Percentiles rank a stretch among this genome's conserved stretches.
phyloP scores from a whole-genome alignment of 2,888 invertebrate species.

The Linnaemya tessellans region DNA sequence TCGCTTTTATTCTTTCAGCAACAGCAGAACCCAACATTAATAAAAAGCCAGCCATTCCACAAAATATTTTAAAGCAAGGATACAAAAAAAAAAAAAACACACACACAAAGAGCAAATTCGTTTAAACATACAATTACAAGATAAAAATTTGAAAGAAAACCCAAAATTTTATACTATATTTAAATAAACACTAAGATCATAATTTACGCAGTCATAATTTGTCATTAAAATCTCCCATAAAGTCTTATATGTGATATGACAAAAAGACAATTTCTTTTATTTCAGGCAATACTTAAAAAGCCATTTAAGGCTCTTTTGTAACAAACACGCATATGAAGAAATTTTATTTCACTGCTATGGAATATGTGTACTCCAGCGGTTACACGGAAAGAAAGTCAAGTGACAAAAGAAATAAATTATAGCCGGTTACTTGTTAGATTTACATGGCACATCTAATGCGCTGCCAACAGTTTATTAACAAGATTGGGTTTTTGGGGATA shows the following conservation, averaged over 20 bases:
- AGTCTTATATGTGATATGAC: slow-evolving; percentile 59
- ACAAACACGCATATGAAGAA: not conserved
- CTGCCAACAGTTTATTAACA: no score
- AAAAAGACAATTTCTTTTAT: slow-evolving; percentile 58
- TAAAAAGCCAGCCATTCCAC: slow-evolving; percentile 5
- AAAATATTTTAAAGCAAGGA: slow-evolving; percentile 42
- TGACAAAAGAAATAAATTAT: not conserved
- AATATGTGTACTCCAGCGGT: not conserved
- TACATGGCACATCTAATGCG: not conserved
- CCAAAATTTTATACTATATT: slow-evolving; percentile 24
- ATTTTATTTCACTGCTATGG: not conserved
- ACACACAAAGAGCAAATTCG: slow-evolving; percentile 10
- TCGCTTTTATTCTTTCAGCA: slow-evolving; percentile 51
- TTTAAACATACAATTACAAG: slow-evolving; percentile 28
- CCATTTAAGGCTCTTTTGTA: slow-evolving; percentile 36
- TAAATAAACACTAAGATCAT: slow-evolving; percentile 76
- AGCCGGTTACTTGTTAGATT: not conserved
- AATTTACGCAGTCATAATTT: slow-evolving; percentile 82
- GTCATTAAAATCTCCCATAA: slow-evolving; percentile 80
- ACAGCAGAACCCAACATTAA: slow-evolving; percentile 18
- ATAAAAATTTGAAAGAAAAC: slow-evolving; percentile 51
- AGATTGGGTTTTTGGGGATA: no score
- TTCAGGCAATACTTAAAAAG: slow-evolving; percentile 60
- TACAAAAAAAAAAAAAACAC: not conserved
- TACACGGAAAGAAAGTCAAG: slow-evolving; percentile 29